Evolutionary conservation across 2,113 vertebrate genomes (phyloP).

Genomic region (Gobio gobio): DNA sequence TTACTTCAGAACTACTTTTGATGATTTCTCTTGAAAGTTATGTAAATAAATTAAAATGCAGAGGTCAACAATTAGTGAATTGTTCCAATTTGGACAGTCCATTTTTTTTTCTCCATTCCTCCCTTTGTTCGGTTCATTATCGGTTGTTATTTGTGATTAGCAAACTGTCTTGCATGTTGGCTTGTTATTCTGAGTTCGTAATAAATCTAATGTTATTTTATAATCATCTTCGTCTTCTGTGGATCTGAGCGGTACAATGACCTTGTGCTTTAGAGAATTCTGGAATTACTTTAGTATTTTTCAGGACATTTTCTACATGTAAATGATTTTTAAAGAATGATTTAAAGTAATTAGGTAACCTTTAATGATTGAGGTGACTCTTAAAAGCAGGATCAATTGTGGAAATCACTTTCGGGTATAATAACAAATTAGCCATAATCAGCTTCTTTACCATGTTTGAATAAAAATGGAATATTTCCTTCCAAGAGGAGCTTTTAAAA

Average conservation of each 20-base stretch:
- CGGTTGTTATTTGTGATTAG: no score
- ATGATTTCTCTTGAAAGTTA: not conserved
- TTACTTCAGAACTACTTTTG: not conserved
- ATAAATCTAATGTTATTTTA: no score
- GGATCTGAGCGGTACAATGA: no score
- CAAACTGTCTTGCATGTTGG: no score
- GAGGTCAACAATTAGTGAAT: not conserved
- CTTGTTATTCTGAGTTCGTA: no score
- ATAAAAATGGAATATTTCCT: conserved; percentile 20
- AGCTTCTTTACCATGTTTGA: conserved; percentile 1
- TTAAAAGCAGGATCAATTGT: not conserved
- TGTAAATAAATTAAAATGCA: not conserved
- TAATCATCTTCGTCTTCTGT: no score
- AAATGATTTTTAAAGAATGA: conserved; percentile 5
- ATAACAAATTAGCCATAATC: conserved; percentile 17
- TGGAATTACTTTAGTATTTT: not conserved
- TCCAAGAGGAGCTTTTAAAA: not conserved
- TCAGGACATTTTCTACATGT: not conserved
- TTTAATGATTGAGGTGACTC: not conserved
- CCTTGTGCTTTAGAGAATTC: not conserved
- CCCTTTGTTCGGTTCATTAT: no score
- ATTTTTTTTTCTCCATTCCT: no score
- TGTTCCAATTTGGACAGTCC: not conserved
- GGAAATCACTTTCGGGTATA: not conserved
- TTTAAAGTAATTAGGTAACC: not conserved